A percentile compares a stretch with the other conserved stretches of the same genome.
These are phyloP conservation scores for Gasterosteus aculeatus DNA, from an alignment of 2,113 vertebrate species.

Conservation along the genomic window DNA sequence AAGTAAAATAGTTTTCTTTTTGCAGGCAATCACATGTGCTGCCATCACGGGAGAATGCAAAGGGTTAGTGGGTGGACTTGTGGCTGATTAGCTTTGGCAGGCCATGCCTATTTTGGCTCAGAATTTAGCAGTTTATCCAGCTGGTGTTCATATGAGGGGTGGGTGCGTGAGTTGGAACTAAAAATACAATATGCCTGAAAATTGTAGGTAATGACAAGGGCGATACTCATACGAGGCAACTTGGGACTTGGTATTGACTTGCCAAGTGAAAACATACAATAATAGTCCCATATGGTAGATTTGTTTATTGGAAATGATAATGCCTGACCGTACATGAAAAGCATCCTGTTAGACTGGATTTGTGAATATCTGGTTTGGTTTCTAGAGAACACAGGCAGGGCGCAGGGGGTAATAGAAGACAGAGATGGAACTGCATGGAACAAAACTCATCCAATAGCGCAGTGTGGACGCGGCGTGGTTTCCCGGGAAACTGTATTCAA, in stretches of 20 bases:
- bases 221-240: not conserved
- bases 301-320: not conserved
- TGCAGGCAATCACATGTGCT: slow-evolving; percentile 8
- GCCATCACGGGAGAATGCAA: slow-evolving; percentile 5
- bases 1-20: slow-evolving; percentile 3
- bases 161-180: slow-evolving; percentile 8
- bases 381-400: not conserved
- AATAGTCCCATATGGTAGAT: not conserved
- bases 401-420: slow-evolving; percentile 1
- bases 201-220: not conserved
- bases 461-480: slow-evolving; percentile 21
- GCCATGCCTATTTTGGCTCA: slow-evolving; percentile 19
- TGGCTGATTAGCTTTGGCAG: slow-evolving; percentile 50
- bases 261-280: not conserved
- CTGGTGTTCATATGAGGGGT: slow-evolving; percentile 22
- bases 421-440: slow-evolving; percentile 5
- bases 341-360: not conserved
- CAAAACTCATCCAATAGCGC: slow-evolving; percentile 8
- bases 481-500: slow-evolving; percentile 49
- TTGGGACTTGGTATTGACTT: not conserved
- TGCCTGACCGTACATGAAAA: not conserved
- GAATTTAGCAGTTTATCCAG: slow-evolving; percentile 26
- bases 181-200: not conserved
- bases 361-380: slow-evolving; percentile 2
- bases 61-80: slow-evolving; percentile 31